phyloP scores from a whole-genome alignment of 2,888 invertebrate genomes.

The Erebia epiphron region DNA sequence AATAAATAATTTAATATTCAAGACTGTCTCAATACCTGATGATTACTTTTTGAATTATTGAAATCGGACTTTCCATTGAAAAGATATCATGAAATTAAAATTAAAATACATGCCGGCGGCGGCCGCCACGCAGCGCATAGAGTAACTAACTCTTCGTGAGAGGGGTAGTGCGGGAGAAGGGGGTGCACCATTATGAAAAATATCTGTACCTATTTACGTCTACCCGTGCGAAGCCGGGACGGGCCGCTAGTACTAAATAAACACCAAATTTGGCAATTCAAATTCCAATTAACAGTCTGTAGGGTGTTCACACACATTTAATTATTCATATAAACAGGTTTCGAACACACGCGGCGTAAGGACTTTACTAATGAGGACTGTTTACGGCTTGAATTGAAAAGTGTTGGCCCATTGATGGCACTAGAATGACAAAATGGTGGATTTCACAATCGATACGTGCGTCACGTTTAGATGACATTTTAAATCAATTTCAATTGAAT shows the following conservation, averaged over 20 bases:
- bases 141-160: too few species aligned
- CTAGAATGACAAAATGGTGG: conserved; percentile 34
- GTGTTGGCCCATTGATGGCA: conserved; percentile 21
- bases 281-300: conserved; percentile 36
- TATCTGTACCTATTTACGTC: too few species aligned
- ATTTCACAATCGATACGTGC: conserved; percentile 34
- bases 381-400: conserved; percentile 27
- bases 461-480: conserved; percentile 23
- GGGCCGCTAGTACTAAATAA: conserved; percentile 23
- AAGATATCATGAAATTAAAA: too few species aligned
- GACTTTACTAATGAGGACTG: conserved; percentile 36
- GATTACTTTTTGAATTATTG: too few species aligned
- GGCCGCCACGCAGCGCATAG: too few species aligned
- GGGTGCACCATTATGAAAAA: too few species aligned
- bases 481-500: conserved; percentile 21
- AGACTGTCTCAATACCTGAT: too few species aligned
- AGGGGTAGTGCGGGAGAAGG: too few species aligned
- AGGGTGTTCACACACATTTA: conserved; percentile 35
- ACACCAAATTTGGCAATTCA: conserved; percentile 29
- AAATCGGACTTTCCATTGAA: too few species aligned
- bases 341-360: conserved; percentile 33
- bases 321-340: conserved; percentile 16
- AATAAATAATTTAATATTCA: too few species aligned
- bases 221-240: too few species aligned
- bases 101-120: too few species aligned